phyloP scores from a whole-genome alignment of 2,888 invertebrate genomes.

The Coelinius sp. region DNA sequence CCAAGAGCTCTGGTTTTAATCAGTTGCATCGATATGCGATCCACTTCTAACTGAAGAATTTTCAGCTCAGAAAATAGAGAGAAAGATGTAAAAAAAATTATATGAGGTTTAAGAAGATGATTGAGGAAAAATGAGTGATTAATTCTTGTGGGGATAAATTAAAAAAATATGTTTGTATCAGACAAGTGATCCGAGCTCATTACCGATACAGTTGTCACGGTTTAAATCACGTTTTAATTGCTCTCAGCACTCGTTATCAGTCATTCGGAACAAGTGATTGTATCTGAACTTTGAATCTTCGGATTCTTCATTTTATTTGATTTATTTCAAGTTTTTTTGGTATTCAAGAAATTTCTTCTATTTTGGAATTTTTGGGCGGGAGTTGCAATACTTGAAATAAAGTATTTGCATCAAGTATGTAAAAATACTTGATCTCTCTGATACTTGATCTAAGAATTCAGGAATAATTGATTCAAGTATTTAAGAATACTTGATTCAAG shows the following conservation, averaged over 20 bases:
- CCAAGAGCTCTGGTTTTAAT: slow-evolving; percentile 1
- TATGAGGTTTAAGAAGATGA: neutral
- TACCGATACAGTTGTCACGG: neutral
- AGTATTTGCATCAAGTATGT: too few relatives aligned
- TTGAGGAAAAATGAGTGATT: slow-evolving; percentile 13
- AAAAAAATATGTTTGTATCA: neutral
- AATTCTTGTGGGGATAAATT: neutral
- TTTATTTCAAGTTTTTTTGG: too few relatives aligned
- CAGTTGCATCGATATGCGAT: slow-evolving; percentile 6
- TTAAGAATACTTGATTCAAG: too few relatives aligned
- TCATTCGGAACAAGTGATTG: neutral
- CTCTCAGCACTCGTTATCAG: neutral
- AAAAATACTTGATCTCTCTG: too few relatives aligned
- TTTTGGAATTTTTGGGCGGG: too few relatives aligned
- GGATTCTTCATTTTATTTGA: too few relatives aligned
- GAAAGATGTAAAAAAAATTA: neutral
- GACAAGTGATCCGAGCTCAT: slow-evolving; percentile 8
- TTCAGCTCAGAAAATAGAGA: neutral
- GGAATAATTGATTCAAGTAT: too few relatives aligned
- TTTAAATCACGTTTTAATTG: neutral
- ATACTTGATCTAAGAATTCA: too few relatives aligned
- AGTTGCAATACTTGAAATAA: too few relatives aligned
- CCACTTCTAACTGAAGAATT: neutral
- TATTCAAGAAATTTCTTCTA: too few relatives aligned
- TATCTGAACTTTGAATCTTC: neutral